Percentiles rank a stretch among this genome's conserved stretches.
Conservation (phyloP, 2,113 vertebrate species). For the Oceanodroma tethys region DNA sequence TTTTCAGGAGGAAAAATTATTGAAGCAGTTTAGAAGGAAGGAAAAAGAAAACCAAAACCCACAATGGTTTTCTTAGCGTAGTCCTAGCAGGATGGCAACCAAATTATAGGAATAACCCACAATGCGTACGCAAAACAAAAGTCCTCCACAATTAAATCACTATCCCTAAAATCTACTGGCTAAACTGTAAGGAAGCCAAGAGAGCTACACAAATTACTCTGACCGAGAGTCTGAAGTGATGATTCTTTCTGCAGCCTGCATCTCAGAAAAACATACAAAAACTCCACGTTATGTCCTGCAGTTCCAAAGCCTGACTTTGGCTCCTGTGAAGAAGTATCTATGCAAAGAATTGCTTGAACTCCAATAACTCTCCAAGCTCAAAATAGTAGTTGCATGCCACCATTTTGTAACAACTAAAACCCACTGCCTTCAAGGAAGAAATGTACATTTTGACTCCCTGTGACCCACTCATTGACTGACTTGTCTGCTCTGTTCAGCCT, state of each 20-base stretch:
- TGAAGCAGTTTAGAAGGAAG: not conserved
- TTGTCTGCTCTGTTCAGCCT: not conserved
- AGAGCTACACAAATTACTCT: not conserved
- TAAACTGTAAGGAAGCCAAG: not conserved
- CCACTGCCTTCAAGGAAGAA: not conserved
- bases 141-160: not conserved
- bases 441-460: not conserved
- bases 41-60: not conserved
- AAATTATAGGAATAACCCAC: constrained; percentile 10
- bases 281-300: not conserved
- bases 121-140: not conserved
- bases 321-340: not conserved
- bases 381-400: not conserved
- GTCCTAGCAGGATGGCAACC: not conserved
- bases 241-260: not conserved
- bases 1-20: not conserved
- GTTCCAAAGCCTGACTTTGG: not conserved
- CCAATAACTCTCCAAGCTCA: not conserved
- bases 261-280: not conserved
- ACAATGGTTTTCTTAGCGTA: not conserved
- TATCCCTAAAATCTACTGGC: not conserved
- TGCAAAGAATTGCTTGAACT: not conserved
- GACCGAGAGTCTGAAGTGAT: not conserved
- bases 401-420: not conserved
- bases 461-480: not conserved